These are phyloP conservation scores for Ptilodon capucinus DNA, from an alignment of 2,888 invertebrate species.

Conservation along the genomic window DNA sequence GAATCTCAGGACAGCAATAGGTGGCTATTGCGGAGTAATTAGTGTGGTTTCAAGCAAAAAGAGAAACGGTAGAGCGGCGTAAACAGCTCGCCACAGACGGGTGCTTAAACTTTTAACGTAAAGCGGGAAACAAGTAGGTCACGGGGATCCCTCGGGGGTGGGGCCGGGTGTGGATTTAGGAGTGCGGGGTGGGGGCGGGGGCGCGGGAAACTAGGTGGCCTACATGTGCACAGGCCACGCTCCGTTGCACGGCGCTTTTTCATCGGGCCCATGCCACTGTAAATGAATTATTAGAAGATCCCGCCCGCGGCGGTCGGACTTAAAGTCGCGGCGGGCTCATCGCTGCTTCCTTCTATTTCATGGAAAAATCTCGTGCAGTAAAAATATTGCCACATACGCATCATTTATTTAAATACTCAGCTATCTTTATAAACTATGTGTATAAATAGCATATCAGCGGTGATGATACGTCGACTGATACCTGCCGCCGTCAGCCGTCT, in stretches of 20 bases:
- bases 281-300: conserved; percentile 46
- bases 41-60: conserved; percentile 2
- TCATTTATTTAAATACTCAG: not conserved
- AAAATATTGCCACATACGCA: not conserved
- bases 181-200: conserved; percentile 20
- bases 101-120: conserved; percentile 43
- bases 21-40: not conserved
- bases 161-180: conserved; percentile 21
- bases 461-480: not conserved
- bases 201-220: conserved; percentile 62
- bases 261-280: conserved; percentile 37
- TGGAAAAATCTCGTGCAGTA: no score
- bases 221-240: conserved; percentile 50
- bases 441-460: not conserved
- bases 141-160: conserved; percentile 34
- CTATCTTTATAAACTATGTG: not conserved
- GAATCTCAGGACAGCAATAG: no score
- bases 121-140: conserved; percentile 68
- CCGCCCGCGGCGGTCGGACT: conserved; percentile 2
- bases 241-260: conserved; percentile 44
- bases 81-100: conserved; percentile 25
- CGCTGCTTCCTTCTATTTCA: no score
- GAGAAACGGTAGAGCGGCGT: conserved; percentile 18
- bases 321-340: not conserved
- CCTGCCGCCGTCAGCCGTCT: not conserved